Evolutionary conservation across 2,797 vertebrate species (phyloP).

Genomic region (Microcaecilia unicolor): DNA sequence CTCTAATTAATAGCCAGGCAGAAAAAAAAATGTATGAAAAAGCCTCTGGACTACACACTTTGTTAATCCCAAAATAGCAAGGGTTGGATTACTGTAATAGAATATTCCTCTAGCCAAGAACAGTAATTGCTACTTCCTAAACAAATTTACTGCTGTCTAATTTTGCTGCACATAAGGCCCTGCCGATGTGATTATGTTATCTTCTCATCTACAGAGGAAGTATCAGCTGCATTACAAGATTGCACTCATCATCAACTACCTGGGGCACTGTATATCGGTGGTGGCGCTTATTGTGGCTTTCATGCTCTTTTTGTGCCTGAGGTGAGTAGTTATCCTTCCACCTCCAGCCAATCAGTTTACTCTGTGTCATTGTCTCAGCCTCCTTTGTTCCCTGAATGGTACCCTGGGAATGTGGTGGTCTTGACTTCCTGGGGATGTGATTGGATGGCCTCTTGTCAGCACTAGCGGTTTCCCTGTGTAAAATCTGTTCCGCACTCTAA

Average conservation of each 20-base stretch:
- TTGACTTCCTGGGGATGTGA: background rate
- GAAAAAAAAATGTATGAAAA: background rate
- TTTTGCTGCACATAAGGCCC: slow-evolving; percentile 14
- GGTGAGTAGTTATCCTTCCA: slow-evolving; percentile 63
- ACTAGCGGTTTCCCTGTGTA: background rate
- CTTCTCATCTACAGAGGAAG: slow-evolving; percentile 67
- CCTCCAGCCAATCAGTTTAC: slow-evolving; percentile 11
- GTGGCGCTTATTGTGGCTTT: slow-evolving; percentile 88
- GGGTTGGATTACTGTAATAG: background rate
- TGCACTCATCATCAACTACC: slow-evolving; percentile 93
- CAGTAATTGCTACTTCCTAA: slow-evolving; percentile 29
- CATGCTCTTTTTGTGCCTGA: slow-evolving; percentile 88
- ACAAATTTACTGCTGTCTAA: slow-evolving; percentile 27
- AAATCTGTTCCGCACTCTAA: accelerated
- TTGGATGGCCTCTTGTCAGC: too few species aligned
- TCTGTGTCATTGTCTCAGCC: background rate
- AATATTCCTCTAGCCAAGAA: slow-evolving; percentile 6
- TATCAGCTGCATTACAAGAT: slow-evolving; percentile 90
- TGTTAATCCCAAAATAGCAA: slow-evolving; percentile 2
- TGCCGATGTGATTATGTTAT: slow-evolving; percentile 34
- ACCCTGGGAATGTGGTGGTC: background rate
- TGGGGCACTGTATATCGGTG: slow-evolving; percentile 92
- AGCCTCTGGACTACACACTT: background rate
- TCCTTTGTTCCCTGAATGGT: background rate
- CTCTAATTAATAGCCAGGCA: too few species aligned